Base-by-base conservation (phyloP, 2,113 vertebrate genomes). In the Greenwoodochromis staneri region DNA sequence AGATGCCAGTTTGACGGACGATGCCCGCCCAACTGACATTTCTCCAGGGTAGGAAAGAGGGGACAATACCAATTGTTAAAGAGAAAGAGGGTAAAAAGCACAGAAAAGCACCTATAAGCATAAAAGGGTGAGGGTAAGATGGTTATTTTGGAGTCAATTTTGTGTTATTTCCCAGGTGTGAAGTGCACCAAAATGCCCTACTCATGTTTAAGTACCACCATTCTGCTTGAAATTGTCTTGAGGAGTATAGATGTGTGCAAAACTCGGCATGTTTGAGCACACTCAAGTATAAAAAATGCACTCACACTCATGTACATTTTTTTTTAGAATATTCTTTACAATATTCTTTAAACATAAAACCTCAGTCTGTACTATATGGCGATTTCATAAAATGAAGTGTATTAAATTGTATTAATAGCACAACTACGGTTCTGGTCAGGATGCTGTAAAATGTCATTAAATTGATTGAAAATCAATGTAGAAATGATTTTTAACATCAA, bases 1-100 rank as follows among this genome's bases (percentile, higher is more conserved):
- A 93, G 91, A 94, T 90, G 96, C 91, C 95, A 95, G 95, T 94
- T 95, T 96, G 96, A 97, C 90, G 89, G 92, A 95, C 91, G 85
- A 92, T 69, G 66, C 81, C 40, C 86, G 84, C 87, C 90, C 89
- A 66, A 88, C 92, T 96, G 95, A 96, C 95, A 96, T 95, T 94
- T 96, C 93, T 96, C 94, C 83, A 40, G 92, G 91, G 94, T 54
- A 59, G 49, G 80, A 87, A 71, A 83, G 73, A 76, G 54, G 85
- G 87, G 90, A 89, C 91, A 66, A 86, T 87, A 61, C 85, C 89
- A 87, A 88, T 87, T 92, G 90, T 89, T 92, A 82, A 84, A 86
- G 45, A 88, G 84, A 87, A 90, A 87, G 40, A 88, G 61, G 51
- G 54, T 63, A 86, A 89, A 91, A 89, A 63, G 63, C 88, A 86